Evolutionary conservation across 2,113 vertebrate genomes (phyloP), one percentile per base, ranked within the genome.

Genomic region (Cochlearius cochlearius): DNA sequence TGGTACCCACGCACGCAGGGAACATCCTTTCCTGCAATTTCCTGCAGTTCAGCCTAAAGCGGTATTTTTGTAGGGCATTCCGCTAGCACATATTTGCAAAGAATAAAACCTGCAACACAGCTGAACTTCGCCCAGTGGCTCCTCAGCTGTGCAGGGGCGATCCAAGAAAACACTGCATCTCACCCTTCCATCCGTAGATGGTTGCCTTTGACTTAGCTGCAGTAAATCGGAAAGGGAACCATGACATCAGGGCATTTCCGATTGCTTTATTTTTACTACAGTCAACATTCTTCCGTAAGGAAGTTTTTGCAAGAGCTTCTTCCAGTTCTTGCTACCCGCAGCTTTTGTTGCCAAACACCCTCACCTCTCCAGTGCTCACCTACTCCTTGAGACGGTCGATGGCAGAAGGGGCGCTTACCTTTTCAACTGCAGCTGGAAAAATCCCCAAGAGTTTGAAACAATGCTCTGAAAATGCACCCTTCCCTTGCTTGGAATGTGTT

Each of bases 231-330:
- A 58, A 84, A 77, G 55, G 22, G 77, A 58, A 32, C 27, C 6
- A 6, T 27, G 27, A 53, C 12, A 27, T 2, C 0, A 1, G 18
- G 20, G 5, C 9, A 26, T 68, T 71, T 58, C 32, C 1, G 7
- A 36, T 7, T 27, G 39, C 26, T 90, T 64, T 8, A 41, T n/a
- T 56, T 55, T 55, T 82, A 32, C 34, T 76, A 39, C 21, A 12
- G 10, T 20, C 38, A 69, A 10, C 15, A 25, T 9, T 52, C 7
- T 11, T 67, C 64, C 56, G 4, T 3, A 47, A 50, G 21, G 11
- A 68, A 87, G 21, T 26, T 20, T 68, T 69, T 73, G 25, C 41
- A 53, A 56, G 39, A 66, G 29, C 52, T 91, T 84, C 36, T 71
- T 52, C 55, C 25, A 50, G 10, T 38, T 72, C 29, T 75, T 53